phyloP scores from a whole-genome alignment of 2,888 invertebrate genomes.

The Thymelicus lineola region DNA sequence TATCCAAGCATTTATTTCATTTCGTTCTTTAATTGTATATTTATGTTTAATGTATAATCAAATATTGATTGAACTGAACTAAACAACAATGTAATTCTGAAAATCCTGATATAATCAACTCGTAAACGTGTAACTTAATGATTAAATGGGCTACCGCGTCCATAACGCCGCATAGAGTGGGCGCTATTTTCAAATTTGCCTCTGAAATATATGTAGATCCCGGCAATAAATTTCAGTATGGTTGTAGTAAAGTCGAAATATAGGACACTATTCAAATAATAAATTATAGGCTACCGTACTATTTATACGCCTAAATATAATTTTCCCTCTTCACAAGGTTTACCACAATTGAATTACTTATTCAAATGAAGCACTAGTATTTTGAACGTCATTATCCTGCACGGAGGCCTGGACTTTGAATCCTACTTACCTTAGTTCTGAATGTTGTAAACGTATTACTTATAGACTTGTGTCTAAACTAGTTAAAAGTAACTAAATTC shows the following conservation, averaged over 20 bases:
- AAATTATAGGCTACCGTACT: slow-evolving; percentile 32
- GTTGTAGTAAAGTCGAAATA: slow-evolving; percentile 38
- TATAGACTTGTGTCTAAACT: too few species aligned
- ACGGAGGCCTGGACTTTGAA: neutral
- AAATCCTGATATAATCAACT: slow-evolving; percentile 17
- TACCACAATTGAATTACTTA: slow-evolving; percentile 23
- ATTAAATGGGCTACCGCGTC: slow-evolving; percentile 25
- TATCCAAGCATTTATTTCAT: too few species aligned
- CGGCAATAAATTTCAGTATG: slow-evolving; percentile 42
- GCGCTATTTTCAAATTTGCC: slow-evolving; percentile 38
- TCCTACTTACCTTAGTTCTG: neutral
- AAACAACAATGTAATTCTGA: slow-evolving; percentile 4
- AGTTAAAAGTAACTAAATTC: too few species aligned
- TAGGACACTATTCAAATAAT: slow-evolving; percentile 39
- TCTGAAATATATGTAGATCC: slow-evolving; percentile 39
- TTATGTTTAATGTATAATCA: too few species aligned
- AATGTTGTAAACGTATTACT: too few species aligned
- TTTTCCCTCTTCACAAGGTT: slow-evolving; percentile 34
- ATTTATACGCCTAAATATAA: slow-evolving; percentile 35
- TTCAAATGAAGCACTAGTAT: slow-evolving; percentile 15
- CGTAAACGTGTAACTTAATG: slow-evolving; percentile 32
- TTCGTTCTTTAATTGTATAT: too few species aligned
- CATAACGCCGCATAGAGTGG: slow-evolving; percentile 28
- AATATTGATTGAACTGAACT: too few species aligned
- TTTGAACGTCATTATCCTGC: neutral